phyloP scores from a whole-genome alignment of 2,797 vertebrate genomes.

The Acipenser transmontanus region DNA sequence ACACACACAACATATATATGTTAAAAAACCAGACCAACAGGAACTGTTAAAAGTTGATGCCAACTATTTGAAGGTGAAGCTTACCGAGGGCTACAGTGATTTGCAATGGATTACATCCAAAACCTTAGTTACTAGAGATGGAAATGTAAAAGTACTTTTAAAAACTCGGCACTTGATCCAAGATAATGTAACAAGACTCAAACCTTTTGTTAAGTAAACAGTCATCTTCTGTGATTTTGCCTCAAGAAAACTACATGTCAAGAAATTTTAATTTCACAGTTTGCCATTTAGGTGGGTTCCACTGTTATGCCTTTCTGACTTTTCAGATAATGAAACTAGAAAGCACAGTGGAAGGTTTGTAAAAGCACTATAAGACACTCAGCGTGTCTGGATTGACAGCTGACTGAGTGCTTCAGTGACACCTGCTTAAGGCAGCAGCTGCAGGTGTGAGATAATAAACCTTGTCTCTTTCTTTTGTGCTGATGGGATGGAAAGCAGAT shows the following conservation, averaged over 20 bases:
- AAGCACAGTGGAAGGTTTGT: conserved; percentile 2
- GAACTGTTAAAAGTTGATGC: too few species aligned
- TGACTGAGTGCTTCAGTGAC: conserved; percentile 2
- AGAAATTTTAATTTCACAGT: not conserved
- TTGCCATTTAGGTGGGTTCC: not conserved
- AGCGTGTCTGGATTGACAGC: not conserved
- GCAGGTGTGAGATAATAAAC: conserved; percentile 10
- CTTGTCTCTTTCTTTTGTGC: conserved; percentile 1
- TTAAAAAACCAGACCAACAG: too few species aligned
- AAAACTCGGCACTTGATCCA: too few species aligned
- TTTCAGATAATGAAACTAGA: not conserved
- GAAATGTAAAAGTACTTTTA: too few species aligned
- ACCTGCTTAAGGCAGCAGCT: conserved; percentile 11
- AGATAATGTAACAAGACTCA: too few species aligned
- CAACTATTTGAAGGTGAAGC: too few species aligned
- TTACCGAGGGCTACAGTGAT: too few species aligned
- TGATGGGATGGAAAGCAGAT: not conserved
- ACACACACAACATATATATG: too few species aligned
- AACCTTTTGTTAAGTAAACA: not conserved
- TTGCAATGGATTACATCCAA: too few species aligned
- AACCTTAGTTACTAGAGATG: too few species aligned
- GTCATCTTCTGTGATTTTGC: not conserved
- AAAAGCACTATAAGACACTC: conserved; percentile 2
- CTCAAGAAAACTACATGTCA: not conserved
- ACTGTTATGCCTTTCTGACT: not conserved